Evolutionary conservation across 2,113 vertebrate genomes (phyloP), one percentile per base, ranked within the genome.

Genomic region (Calonectris borealis): DNA sequence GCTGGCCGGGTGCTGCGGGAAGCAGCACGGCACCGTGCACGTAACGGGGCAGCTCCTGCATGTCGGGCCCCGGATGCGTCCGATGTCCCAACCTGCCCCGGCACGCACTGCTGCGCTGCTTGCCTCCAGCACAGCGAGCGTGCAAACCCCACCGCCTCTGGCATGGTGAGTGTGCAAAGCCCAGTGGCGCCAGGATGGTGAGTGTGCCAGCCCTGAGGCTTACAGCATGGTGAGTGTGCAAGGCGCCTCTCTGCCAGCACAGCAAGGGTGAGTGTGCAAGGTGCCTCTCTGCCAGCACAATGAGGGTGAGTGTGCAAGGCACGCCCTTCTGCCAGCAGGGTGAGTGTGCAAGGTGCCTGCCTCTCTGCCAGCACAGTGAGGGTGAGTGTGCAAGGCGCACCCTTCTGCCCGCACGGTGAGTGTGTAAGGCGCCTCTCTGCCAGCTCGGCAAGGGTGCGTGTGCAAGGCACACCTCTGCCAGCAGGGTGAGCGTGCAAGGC

Each of bases 251-350:
- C 36, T 12, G 25, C 27, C 21, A 25, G 46, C 4, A 5, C 0
- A 1, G 58, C 2, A 21, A 44, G 31, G 9, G 29, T 26, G 58
- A 58, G 54, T 5, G 19, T 49, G n/a, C 29, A 34, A 52, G 46
- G 21, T 0, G 2, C 7, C 3, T 13, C 13, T 44, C 19, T 10
- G 34, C 4, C 6, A 4, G 18, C 29, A 18, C 0, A 7, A 31
- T 1, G 5, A 69, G 16, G 10, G 38, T 19, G 42, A 40, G 36
- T 8, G 51, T 73, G 51, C 70, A 40, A 54, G 36, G 27, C 8
- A 3, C 10, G 2, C 9, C 3, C 18, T 20, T 27, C 27, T 21
- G 26, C n/a, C 36, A 14, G 24, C 32, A n/a, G 13, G 10, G 32
- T 13, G 26, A 7, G 58, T 31, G 27, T 38, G 54, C 42, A 36